phyloP scores from a whole-genome alignment of 2,797 vertebrate species.

The Staurois parvus region DNA sequence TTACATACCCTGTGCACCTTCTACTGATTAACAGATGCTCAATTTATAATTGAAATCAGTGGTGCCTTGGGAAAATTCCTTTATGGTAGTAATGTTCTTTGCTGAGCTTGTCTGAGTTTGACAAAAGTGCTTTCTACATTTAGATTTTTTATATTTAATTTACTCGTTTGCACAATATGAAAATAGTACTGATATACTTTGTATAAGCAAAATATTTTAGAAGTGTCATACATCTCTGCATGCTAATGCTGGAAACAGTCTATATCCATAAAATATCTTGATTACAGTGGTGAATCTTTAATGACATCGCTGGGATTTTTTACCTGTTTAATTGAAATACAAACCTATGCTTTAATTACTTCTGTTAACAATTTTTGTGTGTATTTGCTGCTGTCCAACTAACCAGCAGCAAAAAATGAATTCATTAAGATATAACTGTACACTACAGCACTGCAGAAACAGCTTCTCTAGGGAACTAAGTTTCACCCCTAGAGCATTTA shows the following conservation, averaged over 20 bases:
- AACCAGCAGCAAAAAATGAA: slow-evolving; percentile 44
- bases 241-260: slow-evolving; percentile 11
- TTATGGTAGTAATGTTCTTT: too few relatives aligned
- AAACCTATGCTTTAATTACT: slow-evolving; percentile 22
- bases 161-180: background rate
- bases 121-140: too few relatives aligned
- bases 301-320: background rate
- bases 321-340: slow-evolving; percentile 48
- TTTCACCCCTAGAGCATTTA: slow-evolving; percentile 53
- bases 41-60: too few relatives aligned
- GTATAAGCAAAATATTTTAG: too few relatives aligned
- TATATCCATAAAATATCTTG: slow-evolving; percentile 11
- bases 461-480: slow-evolving; percentile 49
- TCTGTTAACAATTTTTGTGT: slow-evolving; percentile 37
- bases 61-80: too few relatives aligned
- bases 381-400: slow-evolving; percentile 35
- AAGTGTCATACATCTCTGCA: background rate
- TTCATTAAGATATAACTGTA: slow-evolving; percentile 46
- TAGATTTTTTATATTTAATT: too few relatives aligned
- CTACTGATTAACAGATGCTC: too few relatives aligned
- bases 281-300: slow-evolving; percentile 16
- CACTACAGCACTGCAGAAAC: slow-evolving; percentile 43
- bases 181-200: background rate
- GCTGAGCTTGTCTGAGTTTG: too few relatives aligned
- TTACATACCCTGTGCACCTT: too few relatives aligned